Evolutionary conservation across 2,797 vertebrate genomes (phyloP), one percentile per base, ranked within the genome.

Genomic region (Poeciliopsis presidionis): DNA sequence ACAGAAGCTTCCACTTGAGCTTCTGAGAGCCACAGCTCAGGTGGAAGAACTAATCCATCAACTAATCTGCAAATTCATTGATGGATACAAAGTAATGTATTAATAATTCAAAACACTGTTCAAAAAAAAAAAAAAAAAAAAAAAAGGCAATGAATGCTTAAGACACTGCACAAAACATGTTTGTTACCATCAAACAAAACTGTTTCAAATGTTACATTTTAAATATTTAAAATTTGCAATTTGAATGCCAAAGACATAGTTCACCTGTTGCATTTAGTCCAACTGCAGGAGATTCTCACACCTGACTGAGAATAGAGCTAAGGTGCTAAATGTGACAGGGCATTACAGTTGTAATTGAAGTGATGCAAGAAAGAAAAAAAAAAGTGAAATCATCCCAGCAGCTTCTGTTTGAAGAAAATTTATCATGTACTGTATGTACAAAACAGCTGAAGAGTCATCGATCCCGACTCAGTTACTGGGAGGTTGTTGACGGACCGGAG

Each of bases 401-500:
- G 25, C 41, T n/a, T 25, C 67, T 28, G 12, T 70, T 46, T 46
- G 14, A 30, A 41, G 55, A 72, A 78, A 69, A 86, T 76, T n/a
- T 2, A 67, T 59, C 72, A 55, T 71, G 36, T 72, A 53, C 67
- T 45, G 69, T 63, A 67, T 25, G 69, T 75, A 65, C 63, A 28
- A 43, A 79, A 67, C 72, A 53, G 77, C 67, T 28, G 41, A 70
- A 46, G 25, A 70, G 65, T 75, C 80, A 90, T 88, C 80, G 92
- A 93, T 89, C 88, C 63, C 30, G 4, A 2, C 65, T 76, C 74
- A 63, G 76, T 82, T 83, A 82, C 75, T 45, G 81, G 85, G 72
- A 82, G 83, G 82, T 74, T 81, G 86, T 84, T 75, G 84, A 84
- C 73, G 12, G 76, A 70, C 85, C 73, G 76, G 70, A 78, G 82